phyloP scores from a whole-genome alignment of 2,888 invertebrate species.

The Lasioglossum lativentre region DNA sequence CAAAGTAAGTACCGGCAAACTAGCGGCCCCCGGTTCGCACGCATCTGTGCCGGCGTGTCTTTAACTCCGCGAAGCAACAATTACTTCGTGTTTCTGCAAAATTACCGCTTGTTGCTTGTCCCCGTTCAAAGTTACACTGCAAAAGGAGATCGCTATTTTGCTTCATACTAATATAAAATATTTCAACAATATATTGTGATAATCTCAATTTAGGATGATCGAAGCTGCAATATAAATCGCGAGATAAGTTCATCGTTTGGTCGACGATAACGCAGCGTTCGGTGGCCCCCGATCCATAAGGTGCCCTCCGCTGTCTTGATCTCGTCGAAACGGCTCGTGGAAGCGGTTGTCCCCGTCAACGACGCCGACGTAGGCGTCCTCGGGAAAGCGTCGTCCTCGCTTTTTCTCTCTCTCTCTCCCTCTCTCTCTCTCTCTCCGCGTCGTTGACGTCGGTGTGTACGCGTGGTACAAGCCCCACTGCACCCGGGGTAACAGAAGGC shows the following conservation, averaged over 20 bases:
- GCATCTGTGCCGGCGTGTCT: constrained; percentile 45
- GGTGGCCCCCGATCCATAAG: constrained; percentile 11
- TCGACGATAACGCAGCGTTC: neutral
- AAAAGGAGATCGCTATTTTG: too few species aligned
- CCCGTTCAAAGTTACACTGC: neutral
- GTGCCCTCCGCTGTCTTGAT: constrained; percentile 69
- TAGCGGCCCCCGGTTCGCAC: constrained; percentile 58
- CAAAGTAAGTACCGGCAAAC: constrained; percentile 65
- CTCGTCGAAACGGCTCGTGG: constrained; percentile 20
- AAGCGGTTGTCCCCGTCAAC: constrained; percentile 1
- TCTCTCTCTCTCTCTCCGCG: constrained; percentile 6
- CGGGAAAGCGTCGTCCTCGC: neutral
- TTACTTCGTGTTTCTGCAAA: neutral
- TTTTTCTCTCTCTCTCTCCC: neutral
- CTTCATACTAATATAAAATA: neutral
- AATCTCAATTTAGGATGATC: too few species aligned
- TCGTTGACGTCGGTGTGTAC: constrained; percentile 49
- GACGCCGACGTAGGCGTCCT: neutral
- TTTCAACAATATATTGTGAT: neutral
- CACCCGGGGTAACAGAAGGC: constrained; percentile 83
- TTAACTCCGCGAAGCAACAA: neutral
- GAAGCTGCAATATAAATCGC: neutral
- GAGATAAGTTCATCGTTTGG: neutral
- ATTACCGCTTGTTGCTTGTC: neutral
- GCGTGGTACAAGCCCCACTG: constrained; percentile 74